Evolutionary conservation across 2,797 vertebrate genomes (phyloP).

Genomic region (Paguma larvata): DNA sequence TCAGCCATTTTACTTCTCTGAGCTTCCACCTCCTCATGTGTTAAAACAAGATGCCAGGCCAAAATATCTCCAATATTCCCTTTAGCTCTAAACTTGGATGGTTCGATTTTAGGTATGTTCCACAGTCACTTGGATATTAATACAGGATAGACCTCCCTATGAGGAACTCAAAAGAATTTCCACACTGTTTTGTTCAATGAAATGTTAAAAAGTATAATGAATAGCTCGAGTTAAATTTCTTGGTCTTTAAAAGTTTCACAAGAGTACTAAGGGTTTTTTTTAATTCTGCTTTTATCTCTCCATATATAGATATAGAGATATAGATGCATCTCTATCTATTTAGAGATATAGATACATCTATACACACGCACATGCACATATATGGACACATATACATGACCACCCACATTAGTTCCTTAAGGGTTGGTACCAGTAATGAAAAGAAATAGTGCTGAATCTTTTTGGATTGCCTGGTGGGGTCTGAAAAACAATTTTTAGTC

Average conservation of each 20-base stretch:
- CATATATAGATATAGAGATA: neutral
- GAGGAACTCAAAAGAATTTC: neutral
- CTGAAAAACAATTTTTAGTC: neutral
- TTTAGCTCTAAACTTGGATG: neutral
- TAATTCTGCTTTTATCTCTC: neutral
- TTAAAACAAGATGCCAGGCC: neutral
- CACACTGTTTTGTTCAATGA: neutral
- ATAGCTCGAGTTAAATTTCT: neutral
- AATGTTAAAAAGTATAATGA: conserved; percentile 11
- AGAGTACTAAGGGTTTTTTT: neutral
- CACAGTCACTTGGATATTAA: neutral
- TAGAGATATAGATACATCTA: neutral
- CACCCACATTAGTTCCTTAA: neutral
- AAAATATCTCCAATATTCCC: neutral
- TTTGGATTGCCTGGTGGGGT: neutral
- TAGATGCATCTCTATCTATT: neutral
- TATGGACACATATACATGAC: neutral
- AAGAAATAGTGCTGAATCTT: neutral
- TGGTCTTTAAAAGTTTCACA: neutral
- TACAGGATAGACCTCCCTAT: neutral
- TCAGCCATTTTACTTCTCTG: neutral
- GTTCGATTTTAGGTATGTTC: neutral
- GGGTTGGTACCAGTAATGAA: neutral
- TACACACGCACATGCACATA: neutral
- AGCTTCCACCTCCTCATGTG: neutral